Conservation (phyloP, 2,888 invertebrate species). For the Cerceris rybyensis region DNA sequence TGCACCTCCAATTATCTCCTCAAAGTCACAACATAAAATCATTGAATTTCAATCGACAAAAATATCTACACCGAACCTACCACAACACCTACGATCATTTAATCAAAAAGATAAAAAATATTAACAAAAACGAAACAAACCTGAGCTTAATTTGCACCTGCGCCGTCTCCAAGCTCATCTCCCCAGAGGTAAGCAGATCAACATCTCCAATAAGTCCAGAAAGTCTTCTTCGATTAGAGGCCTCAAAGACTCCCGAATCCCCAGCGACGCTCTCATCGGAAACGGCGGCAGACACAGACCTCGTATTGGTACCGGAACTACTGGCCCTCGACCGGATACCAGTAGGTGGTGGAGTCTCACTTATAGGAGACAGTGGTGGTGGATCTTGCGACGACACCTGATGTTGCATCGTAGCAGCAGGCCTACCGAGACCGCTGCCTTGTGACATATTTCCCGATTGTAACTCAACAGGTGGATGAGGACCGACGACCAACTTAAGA, state of each 20-base stretch:
- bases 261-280: conserved; percentile 99
- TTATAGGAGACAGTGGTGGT: conserved; percentile 91
- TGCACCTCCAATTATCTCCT: too few species aligned
- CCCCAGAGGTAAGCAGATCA: conserved; percentile 79
- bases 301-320: conserved; percentile 89
- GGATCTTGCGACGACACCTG: conserved; percentile 81
- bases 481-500: conserved; percentile 69
- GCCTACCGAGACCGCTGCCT: conserved; percentile 84
- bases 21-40: too few species aligned
- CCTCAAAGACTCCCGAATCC: conserved; percentile 96
- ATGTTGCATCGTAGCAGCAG: conserved; percentile 64
- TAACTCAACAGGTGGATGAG: conserved; percentile 78
- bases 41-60: too few species aligned
- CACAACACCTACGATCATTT: neutral
- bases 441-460: conserved; percentile 84
- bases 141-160: conserved; percentile 96
- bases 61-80: neutral
- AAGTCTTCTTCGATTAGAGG: conserved; percentile 86
- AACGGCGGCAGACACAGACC: conserved; percentile 97
- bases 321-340: conserved; percentile 79
- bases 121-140: conserved; percentile 73
- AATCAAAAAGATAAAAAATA: neutral
- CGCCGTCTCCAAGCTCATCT: conserved; percentile 89
- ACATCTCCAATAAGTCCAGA: conserved; percentile 74
- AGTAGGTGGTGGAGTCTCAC: conserved; percentile 90